Evolutionary conservation across 2,113 vertebrate genomes (phyloP), one percentile per base, ranked within the genome.

Genomic region (Otis tarda): DNA sequence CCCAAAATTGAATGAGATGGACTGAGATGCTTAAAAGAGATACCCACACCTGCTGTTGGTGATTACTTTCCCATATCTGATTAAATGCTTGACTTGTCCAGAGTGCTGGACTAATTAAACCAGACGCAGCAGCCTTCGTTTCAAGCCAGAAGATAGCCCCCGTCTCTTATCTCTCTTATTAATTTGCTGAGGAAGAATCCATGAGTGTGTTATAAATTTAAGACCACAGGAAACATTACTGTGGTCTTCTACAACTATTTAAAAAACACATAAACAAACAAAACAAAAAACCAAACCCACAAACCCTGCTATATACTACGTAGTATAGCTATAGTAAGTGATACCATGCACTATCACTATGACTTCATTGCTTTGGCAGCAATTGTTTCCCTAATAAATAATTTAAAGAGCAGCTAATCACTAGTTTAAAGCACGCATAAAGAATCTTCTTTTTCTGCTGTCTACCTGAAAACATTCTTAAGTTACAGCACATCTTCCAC

Each of bases 41-140:
- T 55, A 83, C 20, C 69, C 77, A 65, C 78, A 94, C 87, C 77
- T 96, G 77, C 61, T 86, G 19, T 4, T 70, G 60, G 60, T 63
- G 80, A 84, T 88, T 87, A 52, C 65, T 79, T 84, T 83, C 43
- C 57, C 49, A 78, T 35, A 80, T 63, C 89, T 93, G 85, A 94
- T 94, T 91, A 94, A 83, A 87, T 77, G 77, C 63, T 76, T 74
- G 59, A 80, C 82, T 95, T 71, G 35, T 80, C 86, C 84, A 89
- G 78, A 56, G 56, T 56, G 89, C 90, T 95, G 87, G 85, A 89
- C 75, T 91, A 93, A 91, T 71, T 83, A 84, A 82, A 68, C 53
- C 31, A 83, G 61, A 67, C 27, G 67, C 57, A 89, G 31, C 50
- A 39, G 70, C 61, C 19, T 23, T 77, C 16, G 4, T 41, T 95